These are phyloP conservation scores for Leptoteleia sp. DNA, from an alignment of 1,140 invertebrate genomes.

Conservation along the genomic window DNA sequence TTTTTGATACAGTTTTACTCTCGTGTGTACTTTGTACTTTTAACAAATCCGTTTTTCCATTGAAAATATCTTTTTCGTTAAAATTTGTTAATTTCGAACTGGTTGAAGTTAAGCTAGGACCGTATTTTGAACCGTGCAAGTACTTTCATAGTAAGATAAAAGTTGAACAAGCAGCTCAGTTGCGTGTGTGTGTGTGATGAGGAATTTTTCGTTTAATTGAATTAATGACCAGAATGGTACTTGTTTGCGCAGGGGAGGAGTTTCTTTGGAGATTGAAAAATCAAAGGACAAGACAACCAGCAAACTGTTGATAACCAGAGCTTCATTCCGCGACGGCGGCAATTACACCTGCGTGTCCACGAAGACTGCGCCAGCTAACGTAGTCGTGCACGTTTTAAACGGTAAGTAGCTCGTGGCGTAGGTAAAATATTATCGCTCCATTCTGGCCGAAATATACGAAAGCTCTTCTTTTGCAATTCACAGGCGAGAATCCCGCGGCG, in stretches of 20 bases:
- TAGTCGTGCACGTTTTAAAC: conserved; percentile 93
- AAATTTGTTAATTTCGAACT: no score
- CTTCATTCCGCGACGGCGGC: conserved; percentile 90
- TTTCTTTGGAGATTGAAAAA: conserved; percentile 94
- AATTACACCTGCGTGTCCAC: conserved; percentile 93
- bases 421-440: conserved; percentile 28
- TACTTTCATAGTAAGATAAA: no score
- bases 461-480: conserved; percentile 70
- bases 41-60: no score
- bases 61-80: no score
- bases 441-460: conserved; percentile 1
- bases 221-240: no score
- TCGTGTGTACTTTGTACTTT: no score
- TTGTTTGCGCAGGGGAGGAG: conserved; percentile 89
- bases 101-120: no score
- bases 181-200: no score
- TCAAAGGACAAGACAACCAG: conserved; percentile 92
- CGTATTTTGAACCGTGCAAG: no score
- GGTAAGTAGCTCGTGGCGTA: conserved; percentile 82
- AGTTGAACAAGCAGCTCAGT: no score
- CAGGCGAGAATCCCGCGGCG: conserved; percentile 89
- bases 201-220: no score
- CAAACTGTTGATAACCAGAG: conserved; percentile 92
- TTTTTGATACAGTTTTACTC: no score
- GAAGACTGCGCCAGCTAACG: conserved; percentile 91